Evolutionary conservation across 2,797 vertebrate species (phyloP).

Genomic region (Argya squamiceps): DNA sequence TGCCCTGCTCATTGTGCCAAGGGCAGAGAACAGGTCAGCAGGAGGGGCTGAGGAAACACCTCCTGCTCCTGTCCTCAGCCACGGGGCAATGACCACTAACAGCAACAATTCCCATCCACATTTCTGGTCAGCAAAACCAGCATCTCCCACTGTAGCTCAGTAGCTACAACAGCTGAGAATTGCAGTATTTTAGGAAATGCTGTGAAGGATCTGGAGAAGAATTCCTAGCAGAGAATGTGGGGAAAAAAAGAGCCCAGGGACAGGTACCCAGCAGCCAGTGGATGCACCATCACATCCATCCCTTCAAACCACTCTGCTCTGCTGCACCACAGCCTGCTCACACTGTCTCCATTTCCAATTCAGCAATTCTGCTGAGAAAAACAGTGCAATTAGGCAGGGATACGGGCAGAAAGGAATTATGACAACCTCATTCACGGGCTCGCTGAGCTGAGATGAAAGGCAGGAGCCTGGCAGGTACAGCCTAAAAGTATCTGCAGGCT

Average conservation of each 20-base stretch:
- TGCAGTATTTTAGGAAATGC: neutral
- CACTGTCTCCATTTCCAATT: neutral
- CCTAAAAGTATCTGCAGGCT: conserved; percentile 5
- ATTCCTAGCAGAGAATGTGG: neutral
- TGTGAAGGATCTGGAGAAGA: neutral
- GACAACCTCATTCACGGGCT: neutral
- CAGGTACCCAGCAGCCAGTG: neutral
- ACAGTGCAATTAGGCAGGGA: neutral
- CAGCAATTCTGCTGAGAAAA: neutral
- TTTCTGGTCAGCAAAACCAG: neutral
- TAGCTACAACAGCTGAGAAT: neutral
- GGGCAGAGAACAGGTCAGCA: neutral
- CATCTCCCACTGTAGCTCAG: neutral
- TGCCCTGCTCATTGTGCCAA: neutral
- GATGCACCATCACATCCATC: neutral
- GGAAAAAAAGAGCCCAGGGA: neutral
- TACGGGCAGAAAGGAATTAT: neutral
- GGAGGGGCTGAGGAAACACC: neutral
- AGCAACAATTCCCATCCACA: neutral
- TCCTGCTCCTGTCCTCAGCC: neutral
- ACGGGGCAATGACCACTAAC: neutral
- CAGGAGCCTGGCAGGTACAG: neutral
- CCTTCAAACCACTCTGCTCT: neutral
- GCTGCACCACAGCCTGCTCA: neutral
- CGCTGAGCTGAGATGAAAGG: neutral